Evolutionary conservation across 30 jellyfish, hydroid and myxozoan genomes (phyloP), one percentile per base, ranked within the genome.

Genomic region (Rhopilema esculentum): DNA sequence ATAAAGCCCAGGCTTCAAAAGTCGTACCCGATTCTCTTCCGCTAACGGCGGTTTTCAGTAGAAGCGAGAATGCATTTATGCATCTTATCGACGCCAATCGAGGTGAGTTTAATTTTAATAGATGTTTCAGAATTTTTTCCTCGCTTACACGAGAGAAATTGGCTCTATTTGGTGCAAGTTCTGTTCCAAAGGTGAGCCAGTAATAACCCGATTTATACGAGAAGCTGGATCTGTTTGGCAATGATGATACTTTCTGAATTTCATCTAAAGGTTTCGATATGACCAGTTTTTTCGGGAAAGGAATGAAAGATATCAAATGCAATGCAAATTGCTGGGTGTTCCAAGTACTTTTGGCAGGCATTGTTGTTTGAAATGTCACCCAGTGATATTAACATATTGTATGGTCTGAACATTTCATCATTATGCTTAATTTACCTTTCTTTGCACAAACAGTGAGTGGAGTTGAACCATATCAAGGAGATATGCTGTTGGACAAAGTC

Each of bases 401-500:
- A 40, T 12, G 57, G 57, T 40, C 57, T 40, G 57, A 40, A 12
- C 57, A 40, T 40, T 40, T n/a, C n/a, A n/a, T n/a, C n/a, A n/a
- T n/a, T n/a, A n/a, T n/a, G n/a, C n/a, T n/a, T n/a, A n/a, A n/a
- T n/a, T n/a, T n/a, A n/a, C n/a, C n/a, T 40, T 40, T 40, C 57
- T 40, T 6, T 40, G 6, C 6, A 2, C 9, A 6, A 6, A 12
- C 73, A 87, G 96, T 74, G 22, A 76, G 69, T 28, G 96, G 96
- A 16, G 84, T 87, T 16, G 96, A 87, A 26, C 96, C 96, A 15
- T 87, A 77, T 64, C 96, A 87, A 87, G 96, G 96, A 0, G 96
- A 87, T 76, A 68, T 87, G 52, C 71, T 74, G 27, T 87, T 87
- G 0, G 96, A 87, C 53, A 78, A 71, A 51, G 87, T 57, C 0